Evolutionary conservation across 2,113 vertebrate species (phyloP).

Genomic region (Tragelaphus scriptus): DNA sequence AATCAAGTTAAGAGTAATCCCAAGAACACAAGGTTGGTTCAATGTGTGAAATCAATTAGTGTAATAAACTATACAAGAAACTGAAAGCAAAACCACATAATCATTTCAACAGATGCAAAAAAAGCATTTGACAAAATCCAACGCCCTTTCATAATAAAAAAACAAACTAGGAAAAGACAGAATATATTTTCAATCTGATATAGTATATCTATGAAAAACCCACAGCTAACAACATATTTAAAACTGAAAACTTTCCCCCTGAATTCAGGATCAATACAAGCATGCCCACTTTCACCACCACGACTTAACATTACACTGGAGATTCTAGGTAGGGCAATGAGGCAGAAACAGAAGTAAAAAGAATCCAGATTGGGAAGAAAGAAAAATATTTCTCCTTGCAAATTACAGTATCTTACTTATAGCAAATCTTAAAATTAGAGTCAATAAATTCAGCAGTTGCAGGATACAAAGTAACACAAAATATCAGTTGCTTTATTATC

Average conservation of each 20-base stretch:
- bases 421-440: background rate
- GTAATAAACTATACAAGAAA: background rate
- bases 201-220: background rate
- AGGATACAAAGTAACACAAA: constrained; percentile 10
- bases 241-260: background rate
- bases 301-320: background rate
- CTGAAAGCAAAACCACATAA: background rate
- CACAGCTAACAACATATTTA: background rate
- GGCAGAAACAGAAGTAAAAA: background rate
- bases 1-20: background rate
- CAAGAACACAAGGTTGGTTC: background rate
- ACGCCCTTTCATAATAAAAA: background rate
- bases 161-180: background rate
- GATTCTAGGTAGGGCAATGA: background rate
- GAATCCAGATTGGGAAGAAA: background rate
- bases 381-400: background rate
- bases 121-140: background rate
- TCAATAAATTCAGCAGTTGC: background rate
- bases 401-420: background rate
- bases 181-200: background rate
- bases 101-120: background rate
- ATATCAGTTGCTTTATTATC: background rate
- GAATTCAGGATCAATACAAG: background rate
- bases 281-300: background rate
- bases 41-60: background rate